phyloP scores from a whole-genome alignment of 1,140 invertebrate species.

The Polypedilum vanderplanki region DNA sequence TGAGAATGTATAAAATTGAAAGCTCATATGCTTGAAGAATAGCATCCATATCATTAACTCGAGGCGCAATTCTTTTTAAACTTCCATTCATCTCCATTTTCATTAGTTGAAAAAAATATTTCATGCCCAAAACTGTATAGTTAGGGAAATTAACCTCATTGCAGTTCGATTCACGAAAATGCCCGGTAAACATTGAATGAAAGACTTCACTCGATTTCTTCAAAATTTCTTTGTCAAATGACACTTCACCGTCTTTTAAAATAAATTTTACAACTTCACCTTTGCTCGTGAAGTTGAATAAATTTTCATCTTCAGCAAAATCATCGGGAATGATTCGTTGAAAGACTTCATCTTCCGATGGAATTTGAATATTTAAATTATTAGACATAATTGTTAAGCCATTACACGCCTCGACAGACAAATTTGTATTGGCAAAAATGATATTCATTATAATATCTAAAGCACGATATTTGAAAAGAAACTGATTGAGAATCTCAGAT shows the following conservation, averaged over 20 bases:
- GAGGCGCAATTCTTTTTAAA: constrained; percentile 32
- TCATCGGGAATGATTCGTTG: constrained; percentile 27
- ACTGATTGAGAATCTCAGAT: constrained; percentile 36
- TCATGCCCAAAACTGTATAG: constrained; percentile 37
- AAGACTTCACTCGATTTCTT: constrained; percentile 42
- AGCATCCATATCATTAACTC: constrained; percentile 8
- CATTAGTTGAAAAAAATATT: constrained; percentile 41
- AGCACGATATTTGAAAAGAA: constrained; percentile 40
- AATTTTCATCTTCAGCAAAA: constrained; percentile 30
- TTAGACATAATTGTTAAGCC: constrained; percentile 39
- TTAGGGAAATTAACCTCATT: constrained; percentile 39
- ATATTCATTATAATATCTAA: constrained; percentile 38
- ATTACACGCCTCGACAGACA: constrained; percentile 39
- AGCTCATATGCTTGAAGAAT: constrained; percentile 42
- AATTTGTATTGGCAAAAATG: constrained; percentile 38
- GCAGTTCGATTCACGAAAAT: constrained; percentile 40
- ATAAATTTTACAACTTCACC: constrained; percentile 31
- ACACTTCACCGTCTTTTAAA: constrained; percentile 34
- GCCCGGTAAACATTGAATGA: constrained; percentile 42
- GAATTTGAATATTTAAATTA: constrained; percentile 36
- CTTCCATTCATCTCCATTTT: constrained; percentile 33
- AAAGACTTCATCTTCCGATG: constrained; percentile 32
- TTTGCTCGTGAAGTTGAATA: constrained; percentile 30
- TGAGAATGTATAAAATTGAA: constrained; percentile 41
- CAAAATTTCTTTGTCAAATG: constrained; percentile 36